phyloP scores from a whole-genome alignment of 2,888 invertebrate genomes.

The Bombyx huttoni region DNA sequence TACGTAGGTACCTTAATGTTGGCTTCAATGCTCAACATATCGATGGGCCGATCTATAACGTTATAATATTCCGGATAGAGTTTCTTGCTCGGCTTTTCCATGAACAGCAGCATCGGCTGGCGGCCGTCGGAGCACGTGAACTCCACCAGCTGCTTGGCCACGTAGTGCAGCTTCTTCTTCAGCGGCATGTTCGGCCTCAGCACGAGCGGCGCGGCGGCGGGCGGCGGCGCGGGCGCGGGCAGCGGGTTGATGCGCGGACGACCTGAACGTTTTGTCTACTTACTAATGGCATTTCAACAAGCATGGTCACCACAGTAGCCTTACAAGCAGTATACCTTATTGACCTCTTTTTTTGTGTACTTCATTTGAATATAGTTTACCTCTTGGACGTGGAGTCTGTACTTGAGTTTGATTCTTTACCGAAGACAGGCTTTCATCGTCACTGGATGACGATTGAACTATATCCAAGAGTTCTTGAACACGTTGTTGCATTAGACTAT shows the following conservation, averaged over 20 bases:
- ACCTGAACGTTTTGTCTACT: slow-evolving; percentile 24
- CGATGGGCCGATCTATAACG: slow-evolving; percentile 93
- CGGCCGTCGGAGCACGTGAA: slow-evolving; percentile 78
- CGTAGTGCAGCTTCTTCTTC: slow-evolving; percentile 83
- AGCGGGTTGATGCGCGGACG: slow-evolving; percentile 53
- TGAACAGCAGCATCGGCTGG: slow-evolving; percentile 91
- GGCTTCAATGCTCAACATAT: slow-evolving; percentile 92
- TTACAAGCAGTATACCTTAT: no score
- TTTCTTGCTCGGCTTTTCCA: slow-evolving; percentile 96
- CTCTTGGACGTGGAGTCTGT: slow-evolving; percentile 51
- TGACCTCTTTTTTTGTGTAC: background rate
- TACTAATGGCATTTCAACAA: no score
- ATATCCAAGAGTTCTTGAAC: slow-evolving; percentile 81
- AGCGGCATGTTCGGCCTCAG: slow-evolving; percentile 72
- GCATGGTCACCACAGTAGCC: no score
- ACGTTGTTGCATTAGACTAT: slow-evolving; percentile 80
- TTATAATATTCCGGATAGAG: slow-evolving; percentile 96
- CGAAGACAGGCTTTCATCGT: slow-evolving; percentile 62
- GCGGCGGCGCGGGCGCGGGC: slow-evolving; percentile 20
- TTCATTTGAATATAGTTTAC: slow-evolving; percentile 17
- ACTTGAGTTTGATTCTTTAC: slow-evolving; percentile 55
- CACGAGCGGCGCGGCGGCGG: slow-evolving; percentile 21
- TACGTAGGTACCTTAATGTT: slow-evolving; percentile 79
- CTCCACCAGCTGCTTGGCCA: slow-evolving; percentile 77
- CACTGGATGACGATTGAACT: slow-evolving; percentile 71